These are phyloP conservation scores for Reticulitermes lucifugus DNA, from an alignment of 2,888 invertebrate species.

Conservation along the genomic window DNA sequence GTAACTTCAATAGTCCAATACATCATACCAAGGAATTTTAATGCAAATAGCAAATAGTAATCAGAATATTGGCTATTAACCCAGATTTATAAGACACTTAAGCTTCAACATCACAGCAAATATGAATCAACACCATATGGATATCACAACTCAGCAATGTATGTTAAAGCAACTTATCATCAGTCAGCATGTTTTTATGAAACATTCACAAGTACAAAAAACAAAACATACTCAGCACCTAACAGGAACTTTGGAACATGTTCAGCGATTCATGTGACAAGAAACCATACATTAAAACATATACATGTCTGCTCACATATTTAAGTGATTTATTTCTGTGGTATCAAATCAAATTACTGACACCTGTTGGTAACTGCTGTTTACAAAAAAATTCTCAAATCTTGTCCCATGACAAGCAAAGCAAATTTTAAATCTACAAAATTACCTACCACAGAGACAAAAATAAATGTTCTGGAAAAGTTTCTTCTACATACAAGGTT, in stretches of 20 bases:
- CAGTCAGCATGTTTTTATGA: slow-evolving; percentile 3
- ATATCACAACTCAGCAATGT: neutral
- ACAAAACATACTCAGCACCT: neutral
- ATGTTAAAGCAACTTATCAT: neutral
- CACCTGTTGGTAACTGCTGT: neutral
- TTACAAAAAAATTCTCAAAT: slow-evolving; percentile 1
- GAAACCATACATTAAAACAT: neutral
- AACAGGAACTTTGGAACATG: neutral
- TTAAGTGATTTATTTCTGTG: neutral
- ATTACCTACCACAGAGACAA: too few relatives aligned
- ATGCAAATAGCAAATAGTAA: neutral
- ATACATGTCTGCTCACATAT: neutral
- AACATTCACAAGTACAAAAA: neutral
- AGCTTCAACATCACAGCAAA: neutral
- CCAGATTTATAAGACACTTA: neutral
- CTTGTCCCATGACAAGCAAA: neutral
- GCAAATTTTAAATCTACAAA: neutral
- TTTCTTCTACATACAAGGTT: too few relatives aligned
- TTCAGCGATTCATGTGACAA: neutral
- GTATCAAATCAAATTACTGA: neutral
- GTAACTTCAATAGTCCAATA: neutral
- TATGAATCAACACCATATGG: neutral
- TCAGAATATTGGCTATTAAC: neutral
- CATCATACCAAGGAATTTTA: neutral
- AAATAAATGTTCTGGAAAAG: too few relatives aligned